Evolutionary conservation across 2,888 invertebrate species (phyloP).

Genomic region (Diogma glabrata): DNA sequence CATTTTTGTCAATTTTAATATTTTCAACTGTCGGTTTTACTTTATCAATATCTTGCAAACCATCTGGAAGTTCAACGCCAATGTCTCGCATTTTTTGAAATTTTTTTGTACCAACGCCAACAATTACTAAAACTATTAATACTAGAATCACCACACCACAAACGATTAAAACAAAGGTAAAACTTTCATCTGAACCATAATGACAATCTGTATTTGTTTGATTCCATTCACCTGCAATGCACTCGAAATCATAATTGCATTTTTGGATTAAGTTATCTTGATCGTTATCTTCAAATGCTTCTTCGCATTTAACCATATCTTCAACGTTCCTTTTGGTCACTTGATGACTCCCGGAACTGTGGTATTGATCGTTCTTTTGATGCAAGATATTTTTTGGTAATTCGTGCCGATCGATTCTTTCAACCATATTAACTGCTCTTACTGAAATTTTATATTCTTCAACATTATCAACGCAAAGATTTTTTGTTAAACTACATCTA

Average conservation of each 20-base stretch:
- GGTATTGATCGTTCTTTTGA: not conserved
- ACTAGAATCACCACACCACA: too few relatives aligned
- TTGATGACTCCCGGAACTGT: not conserved
- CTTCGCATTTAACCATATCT: not conserved
- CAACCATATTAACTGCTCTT: conserved; percentile 15
- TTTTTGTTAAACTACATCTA: not conserved
- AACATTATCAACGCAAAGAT: conserved; percentile 8
- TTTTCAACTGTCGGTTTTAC: conserved; percentile 6
- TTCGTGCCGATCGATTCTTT: conserved; percentile 8
- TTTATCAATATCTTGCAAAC: conserved; percentile 15
- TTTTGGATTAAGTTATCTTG: too few relatives aligned
- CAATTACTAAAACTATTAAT: not conserved
- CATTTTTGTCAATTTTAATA: conserved; percentile 1
- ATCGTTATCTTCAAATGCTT: not conserved
- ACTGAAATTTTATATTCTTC: conserved; percentile 12
- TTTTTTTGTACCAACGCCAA: conserved; percentile 11
- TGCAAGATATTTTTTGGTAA: too few relatives aligned
- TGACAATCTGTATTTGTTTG: not conserved
- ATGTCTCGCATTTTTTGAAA: conserved; percentile 17
- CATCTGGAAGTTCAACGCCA: conserved; percentile 16
- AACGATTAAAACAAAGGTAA: not conserved
- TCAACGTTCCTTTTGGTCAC: not conserved
- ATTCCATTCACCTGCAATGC: conserved; percentile 2
- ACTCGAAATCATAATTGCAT: not conserved
- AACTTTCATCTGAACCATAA: conserved; percentile 3